Percentiles rank a stretch among this genome's conserved stretches.
phyloP scores from a whole-genome alignment of 2,113 vertebrate species.

The Hyperopisus bebe region DNA sequence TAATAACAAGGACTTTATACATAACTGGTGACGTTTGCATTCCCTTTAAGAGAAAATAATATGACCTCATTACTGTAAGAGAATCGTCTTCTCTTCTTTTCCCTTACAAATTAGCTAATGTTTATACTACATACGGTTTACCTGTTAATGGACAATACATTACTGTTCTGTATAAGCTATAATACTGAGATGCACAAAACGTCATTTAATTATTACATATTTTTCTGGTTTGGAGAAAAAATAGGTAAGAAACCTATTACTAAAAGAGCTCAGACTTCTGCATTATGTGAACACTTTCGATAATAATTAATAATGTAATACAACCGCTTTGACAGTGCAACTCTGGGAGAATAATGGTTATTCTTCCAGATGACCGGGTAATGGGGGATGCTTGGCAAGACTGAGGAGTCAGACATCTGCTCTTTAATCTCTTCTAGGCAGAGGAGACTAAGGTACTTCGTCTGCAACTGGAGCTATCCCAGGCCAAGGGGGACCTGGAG shows the following conservation, averaged over 20 bases:
- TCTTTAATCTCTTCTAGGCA: constrained; percentile 38
- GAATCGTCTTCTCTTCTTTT: not conserved
- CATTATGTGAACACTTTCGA: not conserved
- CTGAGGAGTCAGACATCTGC: not conserved
- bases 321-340: not conserved
- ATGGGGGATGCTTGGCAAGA: not conserved
- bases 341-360: not conserved
- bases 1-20: not conserved
- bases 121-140: not conserved
- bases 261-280: not conserved
- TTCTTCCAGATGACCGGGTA: not conserved
- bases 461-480: constrained; percentile 66
- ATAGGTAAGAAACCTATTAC: not conserved
- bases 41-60: not conserved
- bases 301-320: not conserved
- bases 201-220: not conserved
- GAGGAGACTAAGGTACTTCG: constrained; percentile 71
- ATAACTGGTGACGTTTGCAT: not conserved
- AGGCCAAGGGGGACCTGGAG: constrained; percentile 64
- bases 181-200: not conserved
- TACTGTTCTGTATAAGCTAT: not conserved
- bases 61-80: not conserved
- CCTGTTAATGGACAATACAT: not conserved
- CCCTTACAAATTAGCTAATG: not conserved
- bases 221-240: not conserved